Evolutionary conservation across 2,113 vertebrate species (phyloP).

Genomic region (Ciconia maguari): DNA sequence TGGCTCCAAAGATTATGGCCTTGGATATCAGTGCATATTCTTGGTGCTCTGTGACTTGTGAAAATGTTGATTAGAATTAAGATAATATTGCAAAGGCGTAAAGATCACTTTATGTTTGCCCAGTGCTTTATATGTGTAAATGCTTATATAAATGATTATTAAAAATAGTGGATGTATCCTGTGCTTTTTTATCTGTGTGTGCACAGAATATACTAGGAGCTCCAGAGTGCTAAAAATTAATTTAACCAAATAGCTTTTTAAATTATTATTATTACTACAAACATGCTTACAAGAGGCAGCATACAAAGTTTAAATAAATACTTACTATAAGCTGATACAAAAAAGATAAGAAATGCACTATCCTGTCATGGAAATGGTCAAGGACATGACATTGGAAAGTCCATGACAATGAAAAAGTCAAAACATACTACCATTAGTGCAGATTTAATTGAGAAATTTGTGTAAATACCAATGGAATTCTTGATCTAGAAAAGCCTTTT

Average conservation of each 20-base stretch:
- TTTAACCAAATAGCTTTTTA: background rate
- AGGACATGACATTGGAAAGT: background rate
- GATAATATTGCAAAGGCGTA: background rate
- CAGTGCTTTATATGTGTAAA: background rate
- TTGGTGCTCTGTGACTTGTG: background rate
- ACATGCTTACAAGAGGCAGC: background rate
- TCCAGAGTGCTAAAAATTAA: background rate
- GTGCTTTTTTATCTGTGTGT: background rate
- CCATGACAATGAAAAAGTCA: background rate
- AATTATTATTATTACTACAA: background rate
- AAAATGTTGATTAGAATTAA: background rate
- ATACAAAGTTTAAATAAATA: background rate
- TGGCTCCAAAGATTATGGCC: background rate
- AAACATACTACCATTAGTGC: background rate
- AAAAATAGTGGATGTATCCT: background rate
- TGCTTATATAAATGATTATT: background rate
- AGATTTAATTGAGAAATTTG: background rate
- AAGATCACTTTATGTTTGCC: background rate
- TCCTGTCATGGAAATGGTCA: background rate
- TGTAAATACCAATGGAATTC: background rate
- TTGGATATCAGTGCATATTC: background rate
- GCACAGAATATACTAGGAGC: background rate
- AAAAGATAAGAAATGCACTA: background rate
- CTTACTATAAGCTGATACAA: background rate
- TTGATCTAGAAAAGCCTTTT: background rate